Evolutionary conservation across 2,113 vertebrate species (phyloP).

Genomic region (Rana temporaria): DNA sequence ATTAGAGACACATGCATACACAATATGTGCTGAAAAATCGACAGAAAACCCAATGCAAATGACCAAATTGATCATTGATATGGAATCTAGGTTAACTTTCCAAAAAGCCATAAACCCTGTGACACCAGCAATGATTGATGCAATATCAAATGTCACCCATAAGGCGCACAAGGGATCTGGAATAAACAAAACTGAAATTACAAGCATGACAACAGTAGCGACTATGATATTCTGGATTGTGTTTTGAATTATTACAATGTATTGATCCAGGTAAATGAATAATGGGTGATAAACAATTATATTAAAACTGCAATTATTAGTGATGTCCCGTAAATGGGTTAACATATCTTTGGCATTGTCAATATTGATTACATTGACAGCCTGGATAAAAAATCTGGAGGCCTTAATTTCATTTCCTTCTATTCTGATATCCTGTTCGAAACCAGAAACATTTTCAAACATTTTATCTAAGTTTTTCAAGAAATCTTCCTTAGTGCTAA

Average conservation of each 20-base stretch:
- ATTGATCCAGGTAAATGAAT: constrained; percentile 78
- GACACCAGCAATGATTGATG: constrained; percentile 77
- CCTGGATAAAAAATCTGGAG: constrained; percentile 80
- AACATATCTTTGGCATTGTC: constrained; percentile 66
- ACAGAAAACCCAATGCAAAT: constrained; percentile 83
- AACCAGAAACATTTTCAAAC: constrained; percentile 61
- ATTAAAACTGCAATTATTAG: constrained; percentile 63
- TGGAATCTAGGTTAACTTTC: constrained; percentile 76
- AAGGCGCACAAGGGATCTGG: constrained; percentile 71
- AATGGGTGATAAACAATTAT: constrained; percentile 77
- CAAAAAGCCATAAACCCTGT: constrained; percentile 76
- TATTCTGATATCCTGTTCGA: constrained; percentile 71
- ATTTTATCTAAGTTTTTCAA: constrained; percentile 66
- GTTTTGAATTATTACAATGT: constrained; percentile 70
- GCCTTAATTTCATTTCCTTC: constrained; percentile 62
- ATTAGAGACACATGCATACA: constrained; percentile 75
- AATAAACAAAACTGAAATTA: constrained; percentile 74
- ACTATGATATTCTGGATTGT: constrained; percentile 69
- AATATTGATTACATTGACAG: constrained; percentile 61
- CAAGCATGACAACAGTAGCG: constrained; percentile 67
- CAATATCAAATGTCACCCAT: constrained; percentile 76
- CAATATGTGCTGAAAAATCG: constrained; percentile 74
- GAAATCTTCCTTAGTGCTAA: constrained; percentile 64
- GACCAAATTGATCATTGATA: constrained; percentile 78
- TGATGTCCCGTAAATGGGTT: constrained; percentile 69